A percentile compares a stretch with the other conserved stretches of the same genome.
Conservation (phyloP, 2,797 vertebrate genomes). For the Semotilus atromaculatus region DNA sequence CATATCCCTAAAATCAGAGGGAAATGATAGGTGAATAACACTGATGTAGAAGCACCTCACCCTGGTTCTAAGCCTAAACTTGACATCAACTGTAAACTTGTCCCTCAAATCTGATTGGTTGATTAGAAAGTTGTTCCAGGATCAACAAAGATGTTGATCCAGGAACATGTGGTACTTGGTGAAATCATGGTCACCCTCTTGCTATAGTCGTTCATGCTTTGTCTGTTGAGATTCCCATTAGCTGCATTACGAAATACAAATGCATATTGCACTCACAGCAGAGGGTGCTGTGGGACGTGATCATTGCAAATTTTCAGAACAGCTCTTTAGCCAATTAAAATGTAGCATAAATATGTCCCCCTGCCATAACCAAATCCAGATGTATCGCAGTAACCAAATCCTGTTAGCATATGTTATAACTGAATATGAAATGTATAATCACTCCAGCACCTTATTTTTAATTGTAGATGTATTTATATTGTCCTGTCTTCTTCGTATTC, state of each 20-base stretch:
- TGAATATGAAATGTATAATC: conserved; percentile 77
- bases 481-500: conserved; percentile 60
- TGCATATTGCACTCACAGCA: conserved; percentile 28
- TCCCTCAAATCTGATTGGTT: no score
- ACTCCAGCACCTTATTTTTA: conserved; percentile 80
- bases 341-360: conserved; percentile 70
- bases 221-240: background rate
- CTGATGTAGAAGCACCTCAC: no score
- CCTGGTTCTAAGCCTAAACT: no score
- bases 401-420: conserved; percentile 73
- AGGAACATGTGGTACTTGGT: no score
- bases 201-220: conserved; percentile 5
- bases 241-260: background rate
- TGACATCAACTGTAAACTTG: no score
- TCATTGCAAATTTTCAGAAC: background rate
- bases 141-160: no score
- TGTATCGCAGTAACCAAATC: conserved; percentile 79
- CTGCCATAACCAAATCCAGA: conserved; percentile 80
- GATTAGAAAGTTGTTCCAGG: no score
- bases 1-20: no score
- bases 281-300: conserved; percentile 26
- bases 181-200: background rate
- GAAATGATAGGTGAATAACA: no score
- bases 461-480: conserved; percentile 74
- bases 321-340: conserved; percentile 62